Evolutionary conservation across 1,140 invertebrate genomes (phyloP), one percentile per base, ranked within the genome.

Genomic region (Orussus abietinus): DNA sequence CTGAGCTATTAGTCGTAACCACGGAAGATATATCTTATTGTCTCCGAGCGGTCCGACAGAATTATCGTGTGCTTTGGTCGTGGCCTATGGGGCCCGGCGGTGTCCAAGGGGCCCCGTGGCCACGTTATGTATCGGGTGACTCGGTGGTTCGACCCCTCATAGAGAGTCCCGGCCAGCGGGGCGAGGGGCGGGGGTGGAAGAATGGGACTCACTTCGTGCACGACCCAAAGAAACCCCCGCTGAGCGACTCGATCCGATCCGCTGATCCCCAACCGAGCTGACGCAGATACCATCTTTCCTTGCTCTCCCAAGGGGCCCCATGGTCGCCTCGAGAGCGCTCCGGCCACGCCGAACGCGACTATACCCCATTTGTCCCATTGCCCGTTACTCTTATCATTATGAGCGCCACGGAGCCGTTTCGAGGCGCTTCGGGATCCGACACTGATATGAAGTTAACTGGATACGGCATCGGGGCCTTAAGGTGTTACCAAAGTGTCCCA

Each of bases 191-290:
- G 13, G 18, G 25, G 26, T 46, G 54, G 53, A 62, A 64, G 61
- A 64, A 64, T 62, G 61, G 57, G 53, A 62, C 61, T 62, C 53
- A 60, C 57, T 63, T 64, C 59, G 61, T 64, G 61, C 61, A 64
- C 62, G 61, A 64, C 61, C 61, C 59, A 64, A 58, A 59, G 61
- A 62, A 64, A 64, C 61, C 59, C 61, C 61, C 53, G 61, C 61
- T 64, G 61, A 51, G 61, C 55, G 57, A 64, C 61, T 62, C 61
- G 61, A 64, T 63, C 59, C 59, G 59, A 63, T 64, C 61, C 51
- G 57, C 57, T 64, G 61, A 64, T 64, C 62, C 59, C 62, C 62
- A 59, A 64, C 62, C 57, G 62, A 55, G 62, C 62, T 59, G 51
- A 64, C 56, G 59, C 53, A 61, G 61, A 64, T 64, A 64, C 57